A percentile compares a stretch with the other conserved stretches of the same genome.
Evolutionary conservation across 2,888 invertebrate genomes (phyloP).

Genomic region (Xestia rhomboidea): DNA sequence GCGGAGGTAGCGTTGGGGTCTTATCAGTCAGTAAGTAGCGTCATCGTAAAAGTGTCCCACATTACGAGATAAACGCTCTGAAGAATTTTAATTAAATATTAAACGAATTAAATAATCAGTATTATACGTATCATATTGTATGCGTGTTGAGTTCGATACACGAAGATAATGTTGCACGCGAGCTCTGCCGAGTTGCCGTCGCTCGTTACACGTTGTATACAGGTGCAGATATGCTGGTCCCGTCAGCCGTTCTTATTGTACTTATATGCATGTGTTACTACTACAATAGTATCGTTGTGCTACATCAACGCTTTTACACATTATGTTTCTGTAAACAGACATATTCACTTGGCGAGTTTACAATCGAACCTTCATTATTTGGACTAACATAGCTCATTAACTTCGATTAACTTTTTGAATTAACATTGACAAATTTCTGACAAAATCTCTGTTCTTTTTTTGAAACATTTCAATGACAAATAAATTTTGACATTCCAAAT

Average conservation of each 20-base stretch:
- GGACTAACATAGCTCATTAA: constrained; percentile 45
- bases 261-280: constrained; percentile 76
- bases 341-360: constrained; percentile 74
- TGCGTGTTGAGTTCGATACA: constrained; percentile 85
- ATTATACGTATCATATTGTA: constrained; percentile 89
- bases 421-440: constrained; percentile 65
- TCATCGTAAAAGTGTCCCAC: constrained; percentile 90
- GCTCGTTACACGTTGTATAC: constrained; percentile 76
- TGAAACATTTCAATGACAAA: constrained; percentile 52
- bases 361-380: constrained; percentile 30
- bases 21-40: constrained; percentile 89
- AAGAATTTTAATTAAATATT: constrained; percentile 91
- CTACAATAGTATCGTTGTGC: constrained; percentile 64
- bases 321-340: constrained; percentile 66
- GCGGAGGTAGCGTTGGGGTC: constrained; percentile 78
- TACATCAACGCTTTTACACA: constrained; percentile 53
- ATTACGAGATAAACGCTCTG: constrained; percentile 90
- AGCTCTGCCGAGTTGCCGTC: constrained; percentile 71
- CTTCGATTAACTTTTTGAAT: constrained; percentile 39
- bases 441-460: constrained; percentile 48
- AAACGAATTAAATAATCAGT: constrained; percentile 91
- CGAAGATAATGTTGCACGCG: constrained; percentile 83
- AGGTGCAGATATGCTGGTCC: constrained; percentile 66
- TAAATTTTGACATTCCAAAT: constrained; percentile 76
- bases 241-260: constrained; percentile 73